Conservation (phyloP, 2,113 vertebrate species). For the Pyrgilauda ruficollis region DNA sequence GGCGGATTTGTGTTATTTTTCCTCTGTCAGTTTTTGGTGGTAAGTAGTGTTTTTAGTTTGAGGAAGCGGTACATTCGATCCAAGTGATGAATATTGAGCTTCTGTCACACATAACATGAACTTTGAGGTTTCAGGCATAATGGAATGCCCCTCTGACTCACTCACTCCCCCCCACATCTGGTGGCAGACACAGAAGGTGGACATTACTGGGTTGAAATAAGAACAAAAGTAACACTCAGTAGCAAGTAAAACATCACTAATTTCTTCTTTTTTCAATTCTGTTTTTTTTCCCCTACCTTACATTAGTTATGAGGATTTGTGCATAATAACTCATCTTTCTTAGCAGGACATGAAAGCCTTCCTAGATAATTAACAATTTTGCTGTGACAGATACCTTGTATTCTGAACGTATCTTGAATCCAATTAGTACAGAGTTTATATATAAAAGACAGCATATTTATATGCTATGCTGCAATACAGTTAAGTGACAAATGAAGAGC, state of each 20-base stretch:
- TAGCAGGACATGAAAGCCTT: not conserved
- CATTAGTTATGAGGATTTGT: not conserved
- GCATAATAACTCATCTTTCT: not conserved
- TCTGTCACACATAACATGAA: fast-evolving
- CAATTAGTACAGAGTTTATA: not conserved
- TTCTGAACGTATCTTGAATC: not conserved
- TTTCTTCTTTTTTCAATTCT: not conserved
- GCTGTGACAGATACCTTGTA: not conserved
- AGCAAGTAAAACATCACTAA: not conserved
- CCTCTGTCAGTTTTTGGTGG: not conserved
- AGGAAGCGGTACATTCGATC: not conserved
- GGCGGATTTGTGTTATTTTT: not conserved
- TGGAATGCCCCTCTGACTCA: not conserved
- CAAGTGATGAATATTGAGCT: not conserved
- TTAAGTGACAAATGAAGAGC: not conserved
- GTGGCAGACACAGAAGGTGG: not conserved
- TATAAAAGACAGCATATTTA: not conserved
- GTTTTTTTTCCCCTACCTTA: not conserved
- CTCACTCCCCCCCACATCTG: not conserved
- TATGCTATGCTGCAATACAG: not conserved
- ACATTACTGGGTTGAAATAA: not conserved
- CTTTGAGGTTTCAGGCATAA: not conserved
- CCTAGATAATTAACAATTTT: not conserved
- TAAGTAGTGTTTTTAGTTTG: not conserved
- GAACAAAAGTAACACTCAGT: not conserved